Evolutionary conservation across 2,888 invertebrate genomes (phyloP).

Genomic region (Aspidiotus destructor): DNA sequence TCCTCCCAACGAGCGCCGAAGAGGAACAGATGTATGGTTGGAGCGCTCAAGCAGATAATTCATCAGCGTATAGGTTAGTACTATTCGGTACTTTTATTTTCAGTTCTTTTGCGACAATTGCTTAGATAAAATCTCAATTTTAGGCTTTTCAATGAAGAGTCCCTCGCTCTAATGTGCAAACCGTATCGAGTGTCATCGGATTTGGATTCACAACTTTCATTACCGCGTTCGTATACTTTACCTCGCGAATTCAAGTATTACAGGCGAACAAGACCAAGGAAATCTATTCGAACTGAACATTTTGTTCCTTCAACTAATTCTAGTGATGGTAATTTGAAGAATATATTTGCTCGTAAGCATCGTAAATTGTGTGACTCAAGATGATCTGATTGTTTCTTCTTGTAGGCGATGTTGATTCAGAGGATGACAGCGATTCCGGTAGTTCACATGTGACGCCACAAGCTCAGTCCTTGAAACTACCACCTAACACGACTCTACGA

Average conservation of each 20-base stretch:
- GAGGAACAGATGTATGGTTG: slow-evolving; percentile 49
- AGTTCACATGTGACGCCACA: slow-evolving; percentile 42
- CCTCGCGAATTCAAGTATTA: slow-evolving; percentile 78
- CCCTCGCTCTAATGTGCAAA: slow-evolving; percentile 42
- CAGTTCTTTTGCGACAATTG: neutral
- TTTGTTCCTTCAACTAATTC: slow-evolving; percentile 74
- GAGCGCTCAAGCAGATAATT: slow-evolving; percentile 39
- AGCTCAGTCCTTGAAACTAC: slow-evolving; percentile 44
- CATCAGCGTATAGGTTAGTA: slow-evolving; percentile 39
- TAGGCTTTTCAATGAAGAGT: slow-evolving; percentile 33
- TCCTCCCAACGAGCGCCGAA: slow-evolving; percentile 50
- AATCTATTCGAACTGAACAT: slow-evolving; percentile 55
- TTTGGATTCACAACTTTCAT: slow-evolving; percentile 60
- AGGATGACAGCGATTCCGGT: slow-evolving; percentile 58
- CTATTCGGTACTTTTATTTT: neutral
- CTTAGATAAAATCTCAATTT: slow-evolving; percentile 1
- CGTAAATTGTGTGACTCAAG: too few species aligned
- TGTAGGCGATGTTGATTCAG: slow-evolving; percentile 70
- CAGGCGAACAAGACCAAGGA: slow-evolving; percentile 48
- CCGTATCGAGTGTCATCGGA: slow-evolving; percentile 56
- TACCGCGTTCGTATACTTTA: slow-evolving; percentile 74
- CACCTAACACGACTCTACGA: slow-evolving; percentile 36
- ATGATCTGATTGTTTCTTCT: neutral
- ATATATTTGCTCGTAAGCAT: neutral
- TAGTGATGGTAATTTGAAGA: slow-evolving; percentile 57